Percentiles rank a stretch among this genome's conserved stretches.
Evolutionary conservation across 2,113 vertebrate genomes (phyloP).

Genomic region (Myiozetetes cayanensis): DNA sequence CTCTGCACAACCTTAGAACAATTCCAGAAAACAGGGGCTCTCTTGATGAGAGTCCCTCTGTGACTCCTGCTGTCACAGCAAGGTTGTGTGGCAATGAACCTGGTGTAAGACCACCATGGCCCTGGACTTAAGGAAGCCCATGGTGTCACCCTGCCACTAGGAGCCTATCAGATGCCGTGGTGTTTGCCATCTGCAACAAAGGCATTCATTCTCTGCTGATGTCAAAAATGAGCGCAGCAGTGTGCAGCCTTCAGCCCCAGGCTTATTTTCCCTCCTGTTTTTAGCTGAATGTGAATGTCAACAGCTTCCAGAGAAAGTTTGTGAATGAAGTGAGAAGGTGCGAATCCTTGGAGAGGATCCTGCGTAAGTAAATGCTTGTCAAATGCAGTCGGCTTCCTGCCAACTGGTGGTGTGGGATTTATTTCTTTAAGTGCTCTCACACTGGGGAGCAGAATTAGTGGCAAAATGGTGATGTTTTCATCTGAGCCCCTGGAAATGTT

Average conservation of each 20-base stretch:
- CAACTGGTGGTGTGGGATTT: constrained; percentile 16
- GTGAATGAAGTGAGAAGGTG: constrained; percentile 84
- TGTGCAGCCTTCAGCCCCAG: background rate
- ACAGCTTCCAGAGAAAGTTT: constrained; percentile 81
- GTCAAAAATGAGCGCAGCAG: background rate
- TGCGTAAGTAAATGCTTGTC: constrained; percentile 70
- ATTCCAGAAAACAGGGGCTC: background rate
- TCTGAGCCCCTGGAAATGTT: constrained; percentile 15
- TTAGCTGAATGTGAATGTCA: constrained; percentile 78
- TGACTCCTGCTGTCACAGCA: background rate
- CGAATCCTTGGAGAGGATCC: constrained; percentile 80
- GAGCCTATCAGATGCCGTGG: background rate
- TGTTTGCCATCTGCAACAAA: fast-evolving
- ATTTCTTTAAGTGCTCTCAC: constrained; percentile 34
- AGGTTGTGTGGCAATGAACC: background rate
- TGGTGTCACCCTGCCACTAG: background rate
- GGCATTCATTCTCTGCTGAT: background rate
- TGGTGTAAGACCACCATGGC: background rate
- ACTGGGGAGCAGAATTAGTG: background rate
- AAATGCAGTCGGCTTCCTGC: background rate
- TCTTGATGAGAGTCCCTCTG: background rate
- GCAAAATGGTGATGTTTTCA: constrained; percentile 27
- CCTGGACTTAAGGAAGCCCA: background rate
- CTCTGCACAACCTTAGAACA: background rate
- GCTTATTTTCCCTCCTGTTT: constrained; percentile 40